Base-by-base conservation (phyloP, 2,888 invertebrate genomes). In the Prosopocoilus inquinatus region DNA sequence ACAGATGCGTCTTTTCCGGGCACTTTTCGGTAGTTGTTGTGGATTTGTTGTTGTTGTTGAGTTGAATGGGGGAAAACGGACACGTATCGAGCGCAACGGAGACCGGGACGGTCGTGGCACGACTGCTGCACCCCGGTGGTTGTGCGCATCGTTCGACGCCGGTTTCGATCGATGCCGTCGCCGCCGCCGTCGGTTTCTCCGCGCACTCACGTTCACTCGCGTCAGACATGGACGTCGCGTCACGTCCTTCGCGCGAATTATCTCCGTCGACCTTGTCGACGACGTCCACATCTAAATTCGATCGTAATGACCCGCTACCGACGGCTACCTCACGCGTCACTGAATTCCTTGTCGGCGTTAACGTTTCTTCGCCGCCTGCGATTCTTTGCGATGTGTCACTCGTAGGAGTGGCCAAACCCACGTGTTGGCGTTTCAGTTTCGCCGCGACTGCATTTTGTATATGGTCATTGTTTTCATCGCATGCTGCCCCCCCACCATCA, bases 111-210 rank as follows among this genome's bases (percentile, higher is more conserved):
- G 71, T 67, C 72, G 69, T 61, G 61, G 59, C 68, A 69, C 71
- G 73, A 73, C 73, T 72, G 20, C 20, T 28, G 72, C 71, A 70
- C 67, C 70, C 71, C 70, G 71, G 67, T 70, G 71, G 67, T 68
- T 68, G 63, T 63, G 66, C 67, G 70, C 70, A 70, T 64, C 67
- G 61, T 60, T 63, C 69, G 70, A 69, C 70, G 71, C 66, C 69
- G 66, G 59, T 62, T 61, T 61, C 70, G 71, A 71, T 73, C 72
- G 73, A 72, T 72, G 70, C 61, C 63, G 65, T 28, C 20, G 20
- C 76, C 75, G 61, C 53, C 57, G 60, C 58, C 59, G 52, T 59
- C 53, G 58, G 48, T 43, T 12, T n/a, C 43, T 12, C 43, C 43
- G 43, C 5, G 16, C 16, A 9, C 11, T n/a, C 15, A 12, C n/a